phyloP scores from a whole-genome alignment of 2,113 vertebrate species.

The Zingel zingel region DNA sequence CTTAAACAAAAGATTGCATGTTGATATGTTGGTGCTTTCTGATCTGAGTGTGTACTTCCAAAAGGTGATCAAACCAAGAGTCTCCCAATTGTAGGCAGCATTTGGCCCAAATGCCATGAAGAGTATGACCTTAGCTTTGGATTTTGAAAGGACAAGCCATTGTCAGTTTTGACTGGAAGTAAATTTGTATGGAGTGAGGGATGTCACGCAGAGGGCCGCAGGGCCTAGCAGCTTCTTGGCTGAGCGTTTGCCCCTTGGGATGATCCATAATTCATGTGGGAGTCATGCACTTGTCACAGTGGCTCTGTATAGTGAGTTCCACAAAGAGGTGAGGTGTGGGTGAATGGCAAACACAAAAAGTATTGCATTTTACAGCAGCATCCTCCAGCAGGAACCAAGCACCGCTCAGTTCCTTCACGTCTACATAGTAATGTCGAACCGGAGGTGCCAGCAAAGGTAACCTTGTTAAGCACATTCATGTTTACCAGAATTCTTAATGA shows the following conservation, averaged over 20 bases:
- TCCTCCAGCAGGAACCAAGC: constrained; percentile 15
- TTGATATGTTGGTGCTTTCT: not conserved
- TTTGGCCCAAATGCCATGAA: constrained; percentile 2
- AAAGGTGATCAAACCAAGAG: not conserved
- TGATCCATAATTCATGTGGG: constrained; percentile 79
- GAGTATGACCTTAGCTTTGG: constrained; percentile 20
- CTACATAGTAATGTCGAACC: constrained; percentile 19
- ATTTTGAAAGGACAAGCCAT: constrained; percentile 38
- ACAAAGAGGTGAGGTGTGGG: constrained; percentile 42
- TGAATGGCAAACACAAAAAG: constrained; percentile 58
- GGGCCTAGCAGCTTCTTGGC: constrained; percentile 61
- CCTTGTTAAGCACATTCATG: constrained; percentile 10
- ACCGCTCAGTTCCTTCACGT: constrained; percentile 7
- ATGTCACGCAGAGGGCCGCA: constrained; percentile 53
- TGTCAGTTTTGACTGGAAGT: constrained; percentile 43
- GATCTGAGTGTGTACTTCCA: not conserved
- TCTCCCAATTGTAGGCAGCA: constrained; percentile 5
- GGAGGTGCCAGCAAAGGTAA: constrained; percentile 2
- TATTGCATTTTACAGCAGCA: constrained; percentile 42
- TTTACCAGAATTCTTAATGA: not conserved
- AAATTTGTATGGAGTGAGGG: constrained; percentile 58
- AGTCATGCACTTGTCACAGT: constrained; percentile 67
- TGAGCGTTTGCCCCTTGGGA: constrained; percentile 57
- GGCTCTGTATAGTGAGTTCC: constrained; percentile 46
- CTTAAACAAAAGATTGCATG: not conserved